Percentiles rank a stretch among this genome's conserved stretches.
These are phyloP conservation scores for Dugesia japonica DNA, from an alignment of 2,888 invertebrate species.

Conservation along the genomic window DNA sequence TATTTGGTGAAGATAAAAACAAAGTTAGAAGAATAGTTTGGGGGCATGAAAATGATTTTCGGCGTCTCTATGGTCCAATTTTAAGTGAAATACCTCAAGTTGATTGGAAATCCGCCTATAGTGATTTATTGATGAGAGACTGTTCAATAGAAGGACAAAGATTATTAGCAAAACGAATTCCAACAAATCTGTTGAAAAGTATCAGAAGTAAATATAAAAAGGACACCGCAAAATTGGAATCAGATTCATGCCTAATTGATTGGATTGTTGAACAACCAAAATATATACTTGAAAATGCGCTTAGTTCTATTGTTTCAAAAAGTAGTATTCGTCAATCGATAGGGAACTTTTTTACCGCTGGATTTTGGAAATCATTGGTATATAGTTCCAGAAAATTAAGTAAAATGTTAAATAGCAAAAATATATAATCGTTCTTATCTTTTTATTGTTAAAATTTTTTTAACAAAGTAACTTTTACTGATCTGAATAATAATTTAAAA, in stretches of 20 bases:
- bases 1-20: conserved; percentile 26
- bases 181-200: not conserved
- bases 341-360: not conserved
- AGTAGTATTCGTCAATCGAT: conserved; percentile 14
- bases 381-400: not conserved
- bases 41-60: conserved; percentile 12
- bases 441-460: too few relatives aligned
- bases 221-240: not conserved
- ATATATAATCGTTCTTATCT: not conserved
- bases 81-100: not conserved
- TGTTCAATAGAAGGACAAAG: not conserved
- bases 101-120: conserved; percentile 12
- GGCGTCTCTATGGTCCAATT: conserved; percentile 20
- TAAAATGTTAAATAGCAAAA: not conserved
- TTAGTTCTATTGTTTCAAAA: not conserved
- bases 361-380: not conserved
- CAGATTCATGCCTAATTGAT: not conserved
- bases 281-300: not conserved
- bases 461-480: too few relatives aligned
- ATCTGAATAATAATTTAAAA: too few relatives aligned
- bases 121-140: conserved; percentile 17
- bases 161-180: not conserved
- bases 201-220: not conserved
- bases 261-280: not conserved
- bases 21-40: conserved; percentile 25